Percentiles rank a stretch among this genome's conserved stretches.
Evolutionary conservation across 2,113 vertebrate species (phyloP).

Genomic region (Paratilapia polleni): DNA sequence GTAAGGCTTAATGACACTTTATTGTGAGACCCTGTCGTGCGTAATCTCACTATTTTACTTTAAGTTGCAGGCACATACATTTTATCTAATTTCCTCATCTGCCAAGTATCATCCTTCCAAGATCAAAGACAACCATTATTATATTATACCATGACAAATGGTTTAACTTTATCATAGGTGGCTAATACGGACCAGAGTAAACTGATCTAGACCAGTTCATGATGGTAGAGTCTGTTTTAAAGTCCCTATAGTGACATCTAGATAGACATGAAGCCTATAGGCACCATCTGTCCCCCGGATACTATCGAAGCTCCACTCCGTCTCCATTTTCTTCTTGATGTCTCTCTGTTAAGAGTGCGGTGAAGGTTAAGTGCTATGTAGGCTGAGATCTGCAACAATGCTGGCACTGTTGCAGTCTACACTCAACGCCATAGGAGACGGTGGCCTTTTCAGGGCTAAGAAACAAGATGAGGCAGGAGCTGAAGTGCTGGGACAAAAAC

Average conservation of each 20-base stretch:
- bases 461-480: neutral
- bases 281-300: constrained; percentile 29
- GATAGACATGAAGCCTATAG: constrained; percentile 24
- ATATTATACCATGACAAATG: neutral
- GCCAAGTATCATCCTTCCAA: neutral
- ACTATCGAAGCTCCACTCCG: neutral
- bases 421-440: constrained; percentile 27
- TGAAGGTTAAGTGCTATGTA: constrained; percentile 28
- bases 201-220: constrained; percentile 8
- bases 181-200: constrained; percentile 2
- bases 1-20: no score
- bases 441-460: constrained; percentile 24
- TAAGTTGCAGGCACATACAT: neutral
- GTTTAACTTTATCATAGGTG: neutral
- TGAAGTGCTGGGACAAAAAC: neutral
- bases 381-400: constrained; percentile 18
- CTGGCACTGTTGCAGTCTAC: constrained; percentile 10
- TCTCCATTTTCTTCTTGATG: neutral
- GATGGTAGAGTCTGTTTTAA: neutral
- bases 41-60: neutral
- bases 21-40: no score
- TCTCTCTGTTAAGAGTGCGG: neutral
- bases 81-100: neutral
- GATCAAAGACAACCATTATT: neutral
- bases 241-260: constrained; percentile 31